Evolutionary conservation across 2,888 invertebrate genomes (phyloP), one percentile per base, ranked within the genome.

Genomic region (Anoplius nigerrimus): DNA sequence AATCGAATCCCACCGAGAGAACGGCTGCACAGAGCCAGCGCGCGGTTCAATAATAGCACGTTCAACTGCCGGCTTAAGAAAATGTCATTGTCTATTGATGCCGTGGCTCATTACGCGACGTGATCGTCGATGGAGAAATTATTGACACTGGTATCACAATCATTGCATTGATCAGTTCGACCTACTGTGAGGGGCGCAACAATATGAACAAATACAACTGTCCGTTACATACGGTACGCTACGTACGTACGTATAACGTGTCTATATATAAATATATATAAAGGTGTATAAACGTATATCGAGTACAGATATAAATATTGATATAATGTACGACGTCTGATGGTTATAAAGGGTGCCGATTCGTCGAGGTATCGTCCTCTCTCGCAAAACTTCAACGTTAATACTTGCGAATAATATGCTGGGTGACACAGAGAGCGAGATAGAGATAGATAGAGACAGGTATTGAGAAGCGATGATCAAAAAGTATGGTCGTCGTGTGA

Each of bases 101-200:
- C 34, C 34, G 34, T 34, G 34, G 34, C 34, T 34, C 34, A 34
- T 34, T 34, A 34, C 43, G 61, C 11, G 68, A 69, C 64, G 75
- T 72, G 75, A 72, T 69, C 66, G 70, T 77, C 77, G 71, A 71
- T 24, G 21, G 68, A 78, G 75, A 65, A 57, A 48, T 61, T 65
- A 61, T 71, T 48, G 62, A 73, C 42, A 60, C 24, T 71, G 55
- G 55, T 72, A 27, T 69, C 64, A 71, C 64, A 64, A 57, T 66
- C 57, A 67, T 73, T 63, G 52, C 59, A 67, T 58, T 52, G 60
- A 56, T 75, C 52, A 61, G n/a, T 66, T 65, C 62, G 69, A 59
- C 56, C 64, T 71, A 69, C 53, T 51, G 62, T 63, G 58, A 62
- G 72, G 64, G 43, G 48, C 48, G 18, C 16, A 48, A 48, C 48